phyloP scores from a whole-genome alignment of 2,113 vertebrate species.

The Phainopepla nitens region DNA sequence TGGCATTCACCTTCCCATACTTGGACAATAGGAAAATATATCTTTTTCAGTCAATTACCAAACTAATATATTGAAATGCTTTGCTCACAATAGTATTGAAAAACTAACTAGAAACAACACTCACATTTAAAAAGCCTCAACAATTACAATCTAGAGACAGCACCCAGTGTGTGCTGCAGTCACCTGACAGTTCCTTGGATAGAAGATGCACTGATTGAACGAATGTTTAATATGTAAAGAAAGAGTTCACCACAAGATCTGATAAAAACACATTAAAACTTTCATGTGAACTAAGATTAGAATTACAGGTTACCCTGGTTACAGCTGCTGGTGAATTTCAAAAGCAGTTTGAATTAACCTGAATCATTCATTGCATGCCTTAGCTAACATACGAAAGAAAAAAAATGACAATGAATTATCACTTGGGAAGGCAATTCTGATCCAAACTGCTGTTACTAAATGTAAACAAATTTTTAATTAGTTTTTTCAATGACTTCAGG shows the following conservation, averaged over 20 bases:
- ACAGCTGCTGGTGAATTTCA: background rate
- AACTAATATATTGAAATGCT: background rate
- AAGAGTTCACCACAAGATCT: background rate
- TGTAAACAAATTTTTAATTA: slow-evolving; percentile 54
- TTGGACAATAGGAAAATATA: background rate
- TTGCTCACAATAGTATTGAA: background rate
- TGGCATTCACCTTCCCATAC: background rate
- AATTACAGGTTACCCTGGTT: slow-evolving; percentile 15
- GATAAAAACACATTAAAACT: background rate
- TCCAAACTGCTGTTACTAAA: background rate
- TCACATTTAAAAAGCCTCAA: background rate
- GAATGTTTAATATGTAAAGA: background rate
- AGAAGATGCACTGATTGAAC: background rate
- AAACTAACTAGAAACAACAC: background rate
- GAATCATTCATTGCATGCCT: background rate
- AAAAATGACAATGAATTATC: background rate
- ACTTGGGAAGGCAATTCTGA: slow-evolving; percentile 2
- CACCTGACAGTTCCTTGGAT: background rate
- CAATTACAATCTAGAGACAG: background rate
- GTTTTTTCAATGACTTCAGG: background rate
- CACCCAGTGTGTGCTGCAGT: background rate
- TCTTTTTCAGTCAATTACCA: background rate
- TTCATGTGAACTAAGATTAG: background rate
- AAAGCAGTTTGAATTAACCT: background rate
- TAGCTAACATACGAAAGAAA: background rate